Evolutionary conservation across 2,797 vertebrate genomes (phyloP).

Genomic region (Spatula versicolor): DNA sequence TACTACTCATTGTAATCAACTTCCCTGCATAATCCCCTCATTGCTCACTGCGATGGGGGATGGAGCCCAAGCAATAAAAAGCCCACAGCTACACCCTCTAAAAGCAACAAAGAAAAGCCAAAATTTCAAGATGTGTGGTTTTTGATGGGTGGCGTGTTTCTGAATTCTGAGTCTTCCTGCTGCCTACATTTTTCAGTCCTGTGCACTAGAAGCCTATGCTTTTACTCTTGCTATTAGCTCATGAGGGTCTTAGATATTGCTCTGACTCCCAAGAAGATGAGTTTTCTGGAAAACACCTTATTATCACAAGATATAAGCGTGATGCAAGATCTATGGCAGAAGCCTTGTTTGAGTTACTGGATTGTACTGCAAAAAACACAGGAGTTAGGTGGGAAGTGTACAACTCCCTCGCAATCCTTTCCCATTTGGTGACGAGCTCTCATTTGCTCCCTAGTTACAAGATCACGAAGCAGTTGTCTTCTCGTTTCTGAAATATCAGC

Average conservation of each 20-base stretch:
- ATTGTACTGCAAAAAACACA: not conserved
- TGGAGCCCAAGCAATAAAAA: not conserved
- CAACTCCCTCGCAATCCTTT: not conserved
- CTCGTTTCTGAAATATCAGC: slow-evolving; percentile 27
- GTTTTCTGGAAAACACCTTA: not conserved
- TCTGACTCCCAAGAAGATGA: not conserved
- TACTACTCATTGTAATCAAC: not conserved
- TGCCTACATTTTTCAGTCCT: not conserved
- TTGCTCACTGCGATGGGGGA: not conserved
- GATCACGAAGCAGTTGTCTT: not conserved
- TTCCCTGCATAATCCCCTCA: too few species aligned
- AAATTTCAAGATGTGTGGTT: not conserved
- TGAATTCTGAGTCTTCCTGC: not conserved
- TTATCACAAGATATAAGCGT: not conserved
- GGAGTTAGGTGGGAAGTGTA: not conserved
- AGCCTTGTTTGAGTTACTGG: not conserved
- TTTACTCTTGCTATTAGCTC: not conserved
- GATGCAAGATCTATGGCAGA: not conserved
- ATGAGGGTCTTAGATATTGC: not conserved
- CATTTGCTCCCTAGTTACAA: not conserved
- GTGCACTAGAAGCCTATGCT: not conserved
- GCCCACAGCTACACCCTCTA: not conserved
- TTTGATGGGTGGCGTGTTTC: not conserved
- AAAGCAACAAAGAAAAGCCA: not conserved
- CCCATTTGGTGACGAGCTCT: not conserved